phyloP scores from a whole-genome alignment of 2,888 invertebrate genomes.

The Nebria brevicollis region DNA sequence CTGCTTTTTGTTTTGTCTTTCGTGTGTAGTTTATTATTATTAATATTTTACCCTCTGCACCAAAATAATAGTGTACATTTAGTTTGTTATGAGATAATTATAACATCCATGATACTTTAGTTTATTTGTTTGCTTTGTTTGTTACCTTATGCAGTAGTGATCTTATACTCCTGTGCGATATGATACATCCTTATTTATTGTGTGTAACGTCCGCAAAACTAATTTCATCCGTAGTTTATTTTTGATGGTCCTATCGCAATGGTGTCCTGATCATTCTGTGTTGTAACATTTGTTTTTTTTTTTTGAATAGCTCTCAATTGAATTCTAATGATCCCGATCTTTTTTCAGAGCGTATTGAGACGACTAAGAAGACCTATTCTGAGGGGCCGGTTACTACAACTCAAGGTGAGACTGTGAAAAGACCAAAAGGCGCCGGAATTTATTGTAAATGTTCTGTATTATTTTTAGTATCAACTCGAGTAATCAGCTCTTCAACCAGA shows the following conservation, averaged over 20 bases:
- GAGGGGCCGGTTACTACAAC: conserved; percentile 57
- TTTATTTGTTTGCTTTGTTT: conserved; percentile 33
- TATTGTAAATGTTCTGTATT: conserved; percentile 4
- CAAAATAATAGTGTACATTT: conserved; percentile 23
- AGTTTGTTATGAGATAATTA: conserved; percentile 22
- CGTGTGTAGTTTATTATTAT: conserved; percentile 42
- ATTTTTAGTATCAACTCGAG: conserved; percentile 39
- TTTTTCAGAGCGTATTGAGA: conserved; percentile 57
- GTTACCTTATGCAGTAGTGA: conserved; percentile 30
- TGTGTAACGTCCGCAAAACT: conserved; percentile 30
- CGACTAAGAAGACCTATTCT: conserved; percentile 55
- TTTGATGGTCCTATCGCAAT: conserved; percentile 31
- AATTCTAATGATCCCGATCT: conserved; percentile 46
- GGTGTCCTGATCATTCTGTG: conserved; percentile 28
- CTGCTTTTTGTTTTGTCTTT: conserved; percentile 43
- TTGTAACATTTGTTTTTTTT: conserved; percentile 9
- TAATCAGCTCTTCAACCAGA: conserved; percentile 56
- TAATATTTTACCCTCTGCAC: conserved; percentile 32
- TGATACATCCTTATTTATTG: conserved; percentile 10
- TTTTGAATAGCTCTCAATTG: background rate
- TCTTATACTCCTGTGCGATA: conserved; percentile 36
- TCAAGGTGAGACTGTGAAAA: conserved; percentile 50
- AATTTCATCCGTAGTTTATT: conserved; percentile 22
- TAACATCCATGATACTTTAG: conserved; percentile 28
- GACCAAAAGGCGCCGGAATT: background rate